Percentiles rank a stretch among this genome's conserved stretches.
These are phyloP conservation scores for Frankliniella intonsa DNA, from an alignment of 2,888 invertebrate species.

Conservation along the genomic window DNA sequence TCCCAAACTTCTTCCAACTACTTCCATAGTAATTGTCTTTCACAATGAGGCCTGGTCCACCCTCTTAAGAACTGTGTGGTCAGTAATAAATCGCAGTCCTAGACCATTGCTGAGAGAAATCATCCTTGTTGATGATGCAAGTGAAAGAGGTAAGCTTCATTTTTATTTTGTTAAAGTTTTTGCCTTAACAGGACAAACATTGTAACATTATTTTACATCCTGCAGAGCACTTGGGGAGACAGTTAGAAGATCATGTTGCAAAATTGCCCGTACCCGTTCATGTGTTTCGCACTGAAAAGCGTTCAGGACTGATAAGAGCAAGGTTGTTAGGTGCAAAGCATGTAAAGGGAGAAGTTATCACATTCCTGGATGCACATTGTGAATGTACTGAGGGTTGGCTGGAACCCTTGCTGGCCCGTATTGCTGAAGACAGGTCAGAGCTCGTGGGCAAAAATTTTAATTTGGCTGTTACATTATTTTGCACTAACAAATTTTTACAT, in stretches of 20 bases:
- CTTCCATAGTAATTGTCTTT: slow-evolving; percentile 97
- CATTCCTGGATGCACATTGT: slow-evolving; percentile 97
- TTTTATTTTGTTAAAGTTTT: neutral
- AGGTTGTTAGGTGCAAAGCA: slow-evolving; percentile 89
- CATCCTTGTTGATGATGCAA: slow-evolving; percentile 96
- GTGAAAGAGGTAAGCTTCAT: slow-evolving; percentile 70
- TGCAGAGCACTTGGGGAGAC: slow-evolving; percentile 79
- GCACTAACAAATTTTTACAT: slow-evolving; percentile 29
- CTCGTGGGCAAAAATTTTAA: neutral
- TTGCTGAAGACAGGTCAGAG: slow-evolving; percentile 72
- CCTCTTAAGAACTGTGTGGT: slow-evolving; percentile 90
- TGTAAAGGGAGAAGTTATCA: slow-evolving; percentile 86
- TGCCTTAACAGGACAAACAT: neutral
- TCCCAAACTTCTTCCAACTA: slow-evolving; percentile 76
- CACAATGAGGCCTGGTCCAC: slow-evolving; percentile 99
- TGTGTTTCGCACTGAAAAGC: slow-evolving; percentile 82
- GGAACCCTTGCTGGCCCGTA: slow-evolving; percentile 86
- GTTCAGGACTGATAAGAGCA: slow-evolving; percentile 94
- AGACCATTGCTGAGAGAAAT: slow-evolving; percentile 82
- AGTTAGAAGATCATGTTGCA: slow-evolving; percentile 84
- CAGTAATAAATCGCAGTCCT: slow-evolving; percentile 93
- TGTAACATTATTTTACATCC: slow-evolving; percentile 33
- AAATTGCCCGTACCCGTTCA: slow-evolving; percentile 79
- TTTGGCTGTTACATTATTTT: slow-evolving; percentile 29
- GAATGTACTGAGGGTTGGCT: slow-evolving; percentile 99